Conservation (phyloP, 2,888 invertebrate species). For the Catotricha subobsoleta region DNA sequence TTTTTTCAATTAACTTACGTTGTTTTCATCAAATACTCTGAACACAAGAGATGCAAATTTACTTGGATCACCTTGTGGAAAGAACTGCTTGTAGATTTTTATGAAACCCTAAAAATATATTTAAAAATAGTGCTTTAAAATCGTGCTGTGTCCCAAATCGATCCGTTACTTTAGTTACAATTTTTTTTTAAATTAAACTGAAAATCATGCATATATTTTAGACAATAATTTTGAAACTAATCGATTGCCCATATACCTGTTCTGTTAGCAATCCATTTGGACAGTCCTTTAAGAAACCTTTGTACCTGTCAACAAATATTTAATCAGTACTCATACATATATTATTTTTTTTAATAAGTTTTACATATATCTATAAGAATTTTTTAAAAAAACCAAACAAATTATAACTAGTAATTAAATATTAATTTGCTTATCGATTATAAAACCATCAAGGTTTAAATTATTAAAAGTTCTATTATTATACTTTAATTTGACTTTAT, state of each 20-base stretch:
- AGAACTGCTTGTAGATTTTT: conserved; percentile 98
- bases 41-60: conserved; percentile 97
- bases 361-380: too few species aligned
- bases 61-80: conserved; percentile 97
- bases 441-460: too few species aligned
- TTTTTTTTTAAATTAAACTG: too few species aligned
- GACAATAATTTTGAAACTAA: background rate
- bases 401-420: too few species aligned
- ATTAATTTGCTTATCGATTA: too few species aligned
- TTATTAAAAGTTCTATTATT: too few species aligned
- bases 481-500: too few species aligned
- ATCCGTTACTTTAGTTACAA: too few species aligned
- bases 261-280: conserved; percentile 89
- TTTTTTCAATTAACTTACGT: conserved; percentile 46
- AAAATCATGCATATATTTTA: background rate
- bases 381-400: too few species aligned
- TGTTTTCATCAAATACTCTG: conserved; percentile 97
- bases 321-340: too few species aligned
- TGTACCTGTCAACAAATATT: conserved; percentile 54
- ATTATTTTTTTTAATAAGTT: too few species aligned
- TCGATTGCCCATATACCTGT: conserved; percentile 43
- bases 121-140: background rate
- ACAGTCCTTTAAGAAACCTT: conserved; percentile 92
- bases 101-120: conserved; percentile 67
- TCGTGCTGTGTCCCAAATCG: too few species aligned